phyloP scores from a whole-genome alignment of 2,888 invertebrate genomes.

The Drosophila diplacantha region DNA sequence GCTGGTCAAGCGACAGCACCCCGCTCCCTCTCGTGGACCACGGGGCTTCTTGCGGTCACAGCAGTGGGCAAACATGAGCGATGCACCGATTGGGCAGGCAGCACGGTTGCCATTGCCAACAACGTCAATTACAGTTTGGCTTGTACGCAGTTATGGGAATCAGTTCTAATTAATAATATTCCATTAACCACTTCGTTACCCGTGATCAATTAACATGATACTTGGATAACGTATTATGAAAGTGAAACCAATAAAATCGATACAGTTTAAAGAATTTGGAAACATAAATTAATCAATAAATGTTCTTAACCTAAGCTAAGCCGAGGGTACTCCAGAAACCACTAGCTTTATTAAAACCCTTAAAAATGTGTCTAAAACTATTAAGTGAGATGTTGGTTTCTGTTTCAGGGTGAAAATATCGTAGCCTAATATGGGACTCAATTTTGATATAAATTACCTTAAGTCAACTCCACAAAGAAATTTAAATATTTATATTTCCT shows the following conservation, averaged over 20 bases:
- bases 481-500: no score
- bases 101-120: conserved; percentile 19
- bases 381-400: no score
- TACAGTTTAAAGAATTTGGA: no score
- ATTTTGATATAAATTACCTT: neutral
- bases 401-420: no score
- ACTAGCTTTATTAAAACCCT: neutral
- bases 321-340: neutral
- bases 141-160: neutral
- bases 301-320: neutral
- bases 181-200: neutral
- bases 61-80: conserved; percentile 23
- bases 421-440: neutral
- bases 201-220: neutral
- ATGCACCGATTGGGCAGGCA: conserved; percentile 27
- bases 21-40: neutral
- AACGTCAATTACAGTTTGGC: conserved; percentile 4
- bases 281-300: no score
- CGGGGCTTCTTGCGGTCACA: conserved; percentile 21
- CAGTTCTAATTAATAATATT: neutral
- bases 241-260: neutral
- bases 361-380: no score
- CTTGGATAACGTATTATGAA: neutral
- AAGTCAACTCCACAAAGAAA: no score
- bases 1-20: conserved; percentile 2